Conservation (phyloP, 2,113 vertebrate species). For the Protobothrops flavoviridis region DNA sequence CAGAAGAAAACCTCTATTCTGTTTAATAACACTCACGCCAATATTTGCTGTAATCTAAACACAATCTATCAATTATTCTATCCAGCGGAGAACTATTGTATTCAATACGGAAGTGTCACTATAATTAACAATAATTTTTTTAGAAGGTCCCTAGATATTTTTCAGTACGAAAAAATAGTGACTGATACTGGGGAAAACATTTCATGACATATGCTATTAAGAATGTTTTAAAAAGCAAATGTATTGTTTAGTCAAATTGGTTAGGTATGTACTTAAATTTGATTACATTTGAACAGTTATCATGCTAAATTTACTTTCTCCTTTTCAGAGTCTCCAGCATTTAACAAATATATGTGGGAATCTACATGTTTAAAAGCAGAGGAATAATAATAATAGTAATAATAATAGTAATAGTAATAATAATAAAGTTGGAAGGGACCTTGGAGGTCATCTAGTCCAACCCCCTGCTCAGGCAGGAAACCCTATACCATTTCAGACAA, state of each 20-base stretch:
- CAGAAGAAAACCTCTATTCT: not conserved
- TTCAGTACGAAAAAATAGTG: not conserved
- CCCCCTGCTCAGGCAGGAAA: too few species aligned
- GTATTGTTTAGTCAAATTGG: not conserved
- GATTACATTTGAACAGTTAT: not conserved
- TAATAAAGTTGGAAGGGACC: too few species aligned
- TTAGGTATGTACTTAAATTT: not conserved
- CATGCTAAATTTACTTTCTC: not conserved
- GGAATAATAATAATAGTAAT: too few species aligned
- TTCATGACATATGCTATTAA: not conserved
- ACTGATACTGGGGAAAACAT: not conserved
- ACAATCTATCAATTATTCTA: not conserved
- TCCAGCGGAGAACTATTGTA: not conserved
- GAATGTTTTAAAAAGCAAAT: not conserved
- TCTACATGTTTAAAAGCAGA: not conserved
- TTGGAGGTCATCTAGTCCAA: too few species aligned
- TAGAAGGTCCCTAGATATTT: not conserved
- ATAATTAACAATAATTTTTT: not conserved
- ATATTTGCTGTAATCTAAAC: not conserved
- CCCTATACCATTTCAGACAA: too few species aligned
- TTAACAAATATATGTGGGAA: not conserved
- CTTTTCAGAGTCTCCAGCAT: not conserved
- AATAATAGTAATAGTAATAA: too few species aligned
- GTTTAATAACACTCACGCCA: not conserved
- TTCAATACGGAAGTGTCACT: not conserved